These are phyloP conservation scores for Oostethus manadensis DNA, from an alignment of 2,113 vertebrate species.

Conservation along the genomic window DNA sequence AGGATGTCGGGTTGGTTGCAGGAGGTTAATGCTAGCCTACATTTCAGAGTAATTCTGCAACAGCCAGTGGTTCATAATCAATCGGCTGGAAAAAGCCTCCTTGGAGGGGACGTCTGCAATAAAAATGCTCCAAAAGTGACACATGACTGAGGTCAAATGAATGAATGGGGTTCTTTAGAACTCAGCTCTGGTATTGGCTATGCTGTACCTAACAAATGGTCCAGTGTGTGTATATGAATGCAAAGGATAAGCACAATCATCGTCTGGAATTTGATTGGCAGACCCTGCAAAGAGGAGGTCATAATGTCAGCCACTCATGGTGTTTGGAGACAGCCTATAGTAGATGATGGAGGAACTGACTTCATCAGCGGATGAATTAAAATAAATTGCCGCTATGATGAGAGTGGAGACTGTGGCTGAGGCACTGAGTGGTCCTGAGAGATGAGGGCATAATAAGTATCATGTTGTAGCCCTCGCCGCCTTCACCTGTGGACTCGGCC, in stretches of 20 bases:
- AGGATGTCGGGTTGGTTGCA: neutral
- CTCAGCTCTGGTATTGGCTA: neutral
- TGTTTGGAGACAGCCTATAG: slow-evolving; percentile 58
- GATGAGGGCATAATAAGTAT: slow-evolving; percentile 49
- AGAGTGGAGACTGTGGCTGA: slow-evolving; percentile 17
- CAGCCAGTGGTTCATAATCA: neutral
- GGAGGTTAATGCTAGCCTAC: neutral
- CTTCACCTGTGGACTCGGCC: slow-evolving; percentile 38
- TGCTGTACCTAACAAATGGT: neutral
- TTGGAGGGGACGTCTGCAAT: neutral
- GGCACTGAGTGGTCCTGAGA: slow-evolving; percentile 36
- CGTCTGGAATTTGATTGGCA: slow-evolving; percentile 58
- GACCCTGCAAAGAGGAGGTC: slow-evolving; percentile 36
- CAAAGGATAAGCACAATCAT: slow-evolving; percentile 27
- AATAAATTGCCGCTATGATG: slow-evolving; percentile 59
- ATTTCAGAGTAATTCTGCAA: neutral
- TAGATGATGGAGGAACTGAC: slow-evolving; percentile 57
- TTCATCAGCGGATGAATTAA: slow-evolving; percentile 57
- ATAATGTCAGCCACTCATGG: slow-evolving; percentile 36
- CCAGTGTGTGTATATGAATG: neutral
- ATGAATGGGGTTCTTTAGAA: too few relatives aligned
- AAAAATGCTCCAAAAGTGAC: neutral
- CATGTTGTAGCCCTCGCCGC: slow-evolving; percentile 12
- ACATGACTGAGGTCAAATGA: neutral
- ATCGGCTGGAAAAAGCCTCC: neutral